Evolutionary conservation across 2,113 vertebrate species (phyloP).

Genomic region (Mionectes macconnelli): DNA sequence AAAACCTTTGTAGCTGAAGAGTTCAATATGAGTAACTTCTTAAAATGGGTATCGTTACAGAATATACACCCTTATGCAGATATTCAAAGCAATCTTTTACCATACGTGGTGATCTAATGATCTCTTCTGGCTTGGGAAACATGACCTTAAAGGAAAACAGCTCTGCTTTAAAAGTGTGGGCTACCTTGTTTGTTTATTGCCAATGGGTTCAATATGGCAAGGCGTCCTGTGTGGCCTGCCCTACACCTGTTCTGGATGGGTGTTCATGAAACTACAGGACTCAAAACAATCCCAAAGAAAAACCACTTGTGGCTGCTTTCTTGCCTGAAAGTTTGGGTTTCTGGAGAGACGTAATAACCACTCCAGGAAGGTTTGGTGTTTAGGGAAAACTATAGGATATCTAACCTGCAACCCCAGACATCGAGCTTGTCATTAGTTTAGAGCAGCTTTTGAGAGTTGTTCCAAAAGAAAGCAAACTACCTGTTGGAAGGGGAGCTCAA

Average conservation of each 20-base stretch:
- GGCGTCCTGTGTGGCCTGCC: background rate
- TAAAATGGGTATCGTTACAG: background rate
- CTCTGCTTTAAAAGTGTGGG: background rate
- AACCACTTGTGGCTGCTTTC: background rate
- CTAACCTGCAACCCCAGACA: background rate
- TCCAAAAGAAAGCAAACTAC: background rate
- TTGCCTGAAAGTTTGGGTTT: background rate
- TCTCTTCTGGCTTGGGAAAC: background rate
- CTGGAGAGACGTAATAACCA: background rate
- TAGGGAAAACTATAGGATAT: background rate
- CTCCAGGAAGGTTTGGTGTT: background rate
- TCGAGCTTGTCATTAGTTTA: background rate
- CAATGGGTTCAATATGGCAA: background rate
- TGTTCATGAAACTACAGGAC: background rate
- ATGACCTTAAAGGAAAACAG: background rate
- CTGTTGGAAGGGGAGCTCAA: background rate
- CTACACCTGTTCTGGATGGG: background rate
- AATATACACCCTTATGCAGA: background rate
- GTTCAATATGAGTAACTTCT: background rate
- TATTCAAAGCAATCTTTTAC: background rate
- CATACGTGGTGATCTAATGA: background rate
- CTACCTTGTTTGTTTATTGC: background rate
- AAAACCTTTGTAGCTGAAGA: background rate
- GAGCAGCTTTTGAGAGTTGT: background rate
- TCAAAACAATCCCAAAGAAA: background rate